These are phyloP conservation scores for Loxodonta africana DNA, from an alignment of 2,113 vertebrate genomes.

Conservation along the genomic window DNA sequence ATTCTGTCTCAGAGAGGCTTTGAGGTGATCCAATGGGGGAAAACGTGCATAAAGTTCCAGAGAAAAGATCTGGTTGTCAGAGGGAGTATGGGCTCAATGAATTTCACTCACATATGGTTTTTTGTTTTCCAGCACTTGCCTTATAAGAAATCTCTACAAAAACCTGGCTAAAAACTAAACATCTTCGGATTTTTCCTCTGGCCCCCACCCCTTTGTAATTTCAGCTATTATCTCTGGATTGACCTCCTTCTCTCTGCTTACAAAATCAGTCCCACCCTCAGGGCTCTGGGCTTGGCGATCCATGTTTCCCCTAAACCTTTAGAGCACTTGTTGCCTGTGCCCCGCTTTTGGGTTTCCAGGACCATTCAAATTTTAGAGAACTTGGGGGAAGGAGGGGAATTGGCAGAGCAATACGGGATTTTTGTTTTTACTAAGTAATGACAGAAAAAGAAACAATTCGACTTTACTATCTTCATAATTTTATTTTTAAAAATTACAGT, in stretches of 20 bases:
- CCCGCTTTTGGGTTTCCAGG: neutral
- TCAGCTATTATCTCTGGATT: neutral
- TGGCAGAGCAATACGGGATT: neutral
- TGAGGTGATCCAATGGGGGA: neutral
- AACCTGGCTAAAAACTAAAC: neutral
- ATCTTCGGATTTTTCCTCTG: neutral
- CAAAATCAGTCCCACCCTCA: neutral
- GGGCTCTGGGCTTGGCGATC: neutral
- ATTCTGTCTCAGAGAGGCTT: neutral
- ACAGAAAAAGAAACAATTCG: neutral
- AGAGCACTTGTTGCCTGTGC: neutral
- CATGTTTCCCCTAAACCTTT: neutral
- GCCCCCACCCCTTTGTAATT: no score
- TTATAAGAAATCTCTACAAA: neutral
- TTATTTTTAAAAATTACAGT: neutral
- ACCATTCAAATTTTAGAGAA: neutral
- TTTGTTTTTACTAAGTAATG: neutral
- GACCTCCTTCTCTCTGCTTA: neutral
- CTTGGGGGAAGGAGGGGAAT: neutral
- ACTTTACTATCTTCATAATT: neutral
- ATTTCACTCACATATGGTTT: neutral
- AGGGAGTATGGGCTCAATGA: neutral
- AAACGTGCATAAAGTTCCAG: neutral
- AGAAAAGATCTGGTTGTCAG: neutral
- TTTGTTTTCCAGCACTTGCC: neutral